phyloP scores from a whole-genome alignment of 1,140 invertebrate species.

The Phenacoccus solenopsis region DNA sequence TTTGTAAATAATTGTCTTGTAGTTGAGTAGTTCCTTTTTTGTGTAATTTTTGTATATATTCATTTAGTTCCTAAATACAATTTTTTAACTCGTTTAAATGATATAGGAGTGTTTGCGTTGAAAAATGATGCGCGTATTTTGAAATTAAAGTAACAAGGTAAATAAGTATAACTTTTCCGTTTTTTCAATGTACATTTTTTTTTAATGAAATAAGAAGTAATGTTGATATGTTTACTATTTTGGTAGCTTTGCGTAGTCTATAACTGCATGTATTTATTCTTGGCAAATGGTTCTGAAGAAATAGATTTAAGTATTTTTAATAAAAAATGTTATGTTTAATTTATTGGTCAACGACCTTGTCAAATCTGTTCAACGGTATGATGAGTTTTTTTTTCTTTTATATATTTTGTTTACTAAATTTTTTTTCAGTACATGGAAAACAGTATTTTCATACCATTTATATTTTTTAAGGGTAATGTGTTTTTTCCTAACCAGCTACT shows the following conservation, averaged over 20 bases:
- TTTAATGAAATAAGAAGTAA: background rate
- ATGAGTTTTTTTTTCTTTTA: background rate
- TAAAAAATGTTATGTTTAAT: conserved; percentile 6
- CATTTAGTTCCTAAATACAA: conserved; percentile 7
- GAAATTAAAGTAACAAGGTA: background rate
- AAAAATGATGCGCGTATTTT: background rate
- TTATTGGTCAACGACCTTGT: too few relatives aligned
- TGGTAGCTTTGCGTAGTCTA: background rate
- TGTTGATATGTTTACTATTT: background rate
- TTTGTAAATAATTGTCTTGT: background rate
- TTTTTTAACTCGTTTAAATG: background rate
- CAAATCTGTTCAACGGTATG: background rate
- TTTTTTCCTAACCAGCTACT: conserved; percentile 7
- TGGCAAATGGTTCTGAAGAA: background rate
- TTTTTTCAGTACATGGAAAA: background rate
- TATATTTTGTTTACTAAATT: background rate
- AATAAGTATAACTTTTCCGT: background rate
- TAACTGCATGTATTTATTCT: background rate
- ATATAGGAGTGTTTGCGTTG: background rate
- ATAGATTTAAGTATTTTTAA: background rate
- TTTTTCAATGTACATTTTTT: background rate
- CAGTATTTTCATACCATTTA: conserved; percentile 9
- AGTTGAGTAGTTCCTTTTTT: conserved; percentile 7
- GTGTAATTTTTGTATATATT: background rate
- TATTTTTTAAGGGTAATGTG: background rate